Evolutionary conservation across 1,140 invertebrate genomes (phyloP), one percentile per base, ranked within the genome.

Genomic region (Ylistrum balloti): DNA sequence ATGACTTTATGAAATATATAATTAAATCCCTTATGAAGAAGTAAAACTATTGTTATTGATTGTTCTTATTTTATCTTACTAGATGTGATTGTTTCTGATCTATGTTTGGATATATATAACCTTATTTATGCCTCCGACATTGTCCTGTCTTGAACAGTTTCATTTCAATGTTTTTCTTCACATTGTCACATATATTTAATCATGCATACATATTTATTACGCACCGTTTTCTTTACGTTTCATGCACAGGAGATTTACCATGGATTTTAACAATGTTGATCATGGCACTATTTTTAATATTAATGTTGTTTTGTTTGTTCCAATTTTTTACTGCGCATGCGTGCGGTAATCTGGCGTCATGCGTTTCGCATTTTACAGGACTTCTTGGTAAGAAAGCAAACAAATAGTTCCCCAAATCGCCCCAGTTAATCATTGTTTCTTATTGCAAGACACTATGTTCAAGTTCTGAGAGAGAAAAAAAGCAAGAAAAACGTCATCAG

Each of bases 311-410:
- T 74, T 74, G 22, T 74, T 74, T 74, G 56, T 74, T 74, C 5
- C 56, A 74, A 1, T 28, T 74, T 28, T 74, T 74, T 1, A 45
- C 56, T 74, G 56, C 56, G 56, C 56, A 74, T 74, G 56, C 56
- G 56, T 74, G 56, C 56, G 56, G n/a, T 74, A 74, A 28, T 20
- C 56, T 74, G 56, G 56, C 56, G 56, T 74, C n/a, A 74, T 74
- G 56, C 56, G 56, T 74, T 74, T 28, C 56, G n/a, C n/a, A 74
- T 74, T 28, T 74, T 74, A n/a, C 56, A 74, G 56, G 56, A 74
- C 56, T 74, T 74, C 56, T 74, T 22, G 56, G 56, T 74, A 74
- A 74, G 56, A 74, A 45, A 45, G 17, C 41, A 45, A 17, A 28
- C 0, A 74, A n/a, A 28, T 7, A 74, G n/a, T 28, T 74, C 22